Evolutionary conservation across 37 sponge, comb jelly and placozoan species (phyloP).

Genomic region (Beroe ovata): DNA sequence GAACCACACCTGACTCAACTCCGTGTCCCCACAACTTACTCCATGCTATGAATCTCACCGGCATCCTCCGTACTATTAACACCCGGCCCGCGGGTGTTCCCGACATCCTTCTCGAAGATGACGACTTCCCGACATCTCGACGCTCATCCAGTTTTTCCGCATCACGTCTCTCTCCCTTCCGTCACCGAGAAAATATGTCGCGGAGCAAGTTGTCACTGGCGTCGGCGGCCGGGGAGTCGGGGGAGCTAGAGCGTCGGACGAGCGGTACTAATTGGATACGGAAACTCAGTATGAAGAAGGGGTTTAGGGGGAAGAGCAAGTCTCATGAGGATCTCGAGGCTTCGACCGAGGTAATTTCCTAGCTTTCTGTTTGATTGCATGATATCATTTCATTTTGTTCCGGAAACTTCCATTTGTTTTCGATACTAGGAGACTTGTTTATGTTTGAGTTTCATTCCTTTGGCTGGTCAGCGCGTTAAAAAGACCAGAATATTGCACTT

Average conservation of each 20-base stretch:
- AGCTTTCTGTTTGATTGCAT: too few species aligned
- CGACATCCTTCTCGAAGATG: background rate
- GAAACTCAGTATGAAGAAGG: constrained; percentile 24
- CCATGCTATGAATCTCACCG: constrained; percentile 29
- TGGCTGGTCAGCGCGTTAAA: too few species aligned
- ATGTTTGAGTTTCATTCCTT: too few species aligned
- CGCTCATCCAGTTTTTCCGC: constrained; percentile 15
- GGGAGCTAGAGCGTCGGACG: background rate
- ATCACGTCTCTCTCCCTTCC: background rate
- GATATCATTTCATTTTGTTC: too few species aligned
- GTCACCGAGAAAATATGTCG: constrained; percentile 11
- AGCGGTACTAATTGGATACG: constrained; percentile 6
- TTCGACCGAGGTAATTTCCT: constrained; percentile 25
- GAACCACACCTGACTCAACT: background rate
- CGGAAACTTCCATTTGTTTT: background rate
- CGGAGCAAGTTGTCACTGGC: constrained; percentile 1
- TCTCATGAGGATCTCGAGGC: background rate
- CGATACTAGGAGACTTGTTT: background rate
- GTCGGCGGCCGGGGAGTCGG: too few species aligned
- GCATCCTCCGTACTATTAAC: constrained; percentile 53
- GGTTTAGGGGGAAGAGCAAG: background rate
- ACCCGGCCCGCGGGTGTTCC: background rate
- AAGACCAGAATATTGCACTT: too few species aligned
- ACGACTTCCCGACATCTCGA: background rate
- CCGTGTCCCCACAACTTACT: background rate